These are phyloP conservation scores for Cardinalis cardinalis DNA, from an alignment of 2,113 vertebrate genomes.

Conservation along the genomic window DNA sequence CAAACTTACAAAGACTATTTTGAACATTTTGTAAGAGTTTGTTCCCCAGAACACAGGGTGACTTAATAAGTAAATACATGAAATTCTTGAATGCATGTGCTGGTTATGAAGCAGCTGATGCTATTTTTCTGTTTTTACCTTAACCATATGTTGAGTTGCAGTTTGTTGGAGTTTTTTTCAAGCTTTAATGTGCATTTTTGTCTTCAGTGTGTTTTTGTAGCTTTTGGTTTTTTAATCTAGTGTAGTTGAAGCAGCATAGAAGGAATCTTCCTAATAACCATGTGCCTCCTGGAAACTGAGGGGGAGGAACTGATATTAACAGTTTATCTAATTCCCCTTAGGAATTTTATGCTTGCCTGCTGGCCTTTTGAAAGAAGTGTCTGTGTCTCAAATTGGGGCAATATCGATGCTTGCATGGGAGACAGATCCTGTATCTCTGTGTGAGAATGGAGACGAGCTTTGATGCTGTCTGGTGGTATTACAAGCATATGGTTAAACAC, in stretches of 20 bases:
- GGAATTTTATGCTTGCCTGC: neutral
- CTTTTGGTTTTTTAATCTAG: neutral
- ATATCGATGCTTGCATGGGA: neutral
- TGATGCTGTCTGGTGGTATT: neutral
- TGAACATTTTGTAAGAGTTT: neutral
- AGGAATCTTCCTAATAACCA: neutral
- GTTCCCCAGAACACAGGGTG: neutral
- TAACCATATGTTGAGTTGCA: neutral
- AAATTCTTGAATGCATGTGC: neutral
- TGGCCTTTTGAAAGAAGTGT: neutral
- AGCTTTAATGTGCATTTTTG: neutral
- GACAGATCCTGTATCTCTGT: neutral
- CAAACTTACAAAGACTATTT: neutral
- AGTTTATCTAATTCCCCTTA: neutral
- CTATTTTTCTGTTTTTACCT: neutral
- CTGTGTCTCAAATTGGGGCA: neutral
- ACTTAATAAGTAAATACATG: neutral
- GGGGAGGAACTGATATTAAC: neutral
- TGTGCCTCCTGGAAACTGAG: neutral
- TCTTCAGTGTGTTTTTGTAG: accelerated
- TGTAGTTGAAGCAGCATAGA: neutral
- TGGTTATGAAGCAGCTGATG: neutral
- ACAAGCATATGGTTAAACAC: neutral
- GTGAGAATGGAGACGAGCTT: neutral
- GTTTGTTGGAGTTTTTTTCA: neutral